Conservation (phyloP, 2,113 vertebrate genomes). For the Dolichotis patagonum region DNA sequence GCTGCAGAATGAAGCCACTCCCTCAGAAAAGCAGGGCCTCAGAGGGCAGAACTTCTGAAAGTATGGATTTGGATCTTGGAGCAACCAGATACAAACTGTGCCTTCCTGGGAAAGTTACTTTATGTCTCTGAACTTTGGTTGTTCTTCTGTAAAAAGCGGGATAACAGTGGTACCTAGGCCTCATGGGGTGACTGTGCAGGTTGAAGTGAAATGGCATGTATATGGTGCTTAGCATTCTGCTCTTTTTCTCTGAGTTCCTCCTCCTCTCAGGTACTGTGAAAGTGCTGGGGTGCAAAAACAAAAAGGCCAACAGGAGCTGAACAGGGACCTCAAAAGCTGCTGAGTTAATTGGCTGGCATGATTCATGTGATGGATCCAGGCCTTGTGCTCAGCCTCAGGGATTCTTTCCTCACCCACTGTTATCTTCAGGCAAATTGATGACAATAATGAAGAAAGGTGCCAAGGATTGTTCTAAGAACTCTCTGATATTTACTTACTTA, state of each 20-base stretch:
- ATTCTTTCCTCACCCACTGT: too few relatives aligned
- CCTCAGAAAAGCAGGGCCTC: background rate
- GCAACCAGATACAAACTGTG: background rate
- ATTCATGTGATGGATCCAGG: fast-evolving
- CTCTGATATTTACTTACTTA: background rate
- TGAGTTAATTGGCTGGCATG: background rate
- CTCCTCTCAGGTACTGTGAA: background rate
- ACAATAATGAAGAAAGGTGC: background rate
- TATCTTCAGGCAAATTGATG: background rate
- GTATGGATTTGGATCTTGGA: background rate
- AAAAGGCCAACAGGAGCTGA: background rate
- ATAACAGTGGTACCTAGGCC: background rate
- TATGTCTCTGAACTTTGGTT: background rate
- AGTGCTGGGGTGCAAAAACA: background rate
- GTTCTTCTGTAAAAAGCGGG: background rate
- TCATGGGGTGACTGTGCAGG: background rate
- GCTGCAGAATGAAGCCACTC: background rate
- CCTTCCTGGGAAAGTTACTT: background rate
- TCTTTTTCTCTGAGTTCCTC: background rate
- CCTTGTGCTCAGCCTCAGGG: background rate
- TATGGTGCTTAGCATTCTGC: background rate
- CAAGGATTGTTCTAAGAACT: background rate
- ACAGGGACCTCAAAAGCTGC: background rate
- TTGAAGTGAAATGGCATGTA: background rate
- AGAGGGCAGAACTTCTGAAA: background rate